Evolutionary conservation across 1,140 invertebrate genomes (phyloP).

Genomic region (Aphelenchoides fujianensis): DNA sequence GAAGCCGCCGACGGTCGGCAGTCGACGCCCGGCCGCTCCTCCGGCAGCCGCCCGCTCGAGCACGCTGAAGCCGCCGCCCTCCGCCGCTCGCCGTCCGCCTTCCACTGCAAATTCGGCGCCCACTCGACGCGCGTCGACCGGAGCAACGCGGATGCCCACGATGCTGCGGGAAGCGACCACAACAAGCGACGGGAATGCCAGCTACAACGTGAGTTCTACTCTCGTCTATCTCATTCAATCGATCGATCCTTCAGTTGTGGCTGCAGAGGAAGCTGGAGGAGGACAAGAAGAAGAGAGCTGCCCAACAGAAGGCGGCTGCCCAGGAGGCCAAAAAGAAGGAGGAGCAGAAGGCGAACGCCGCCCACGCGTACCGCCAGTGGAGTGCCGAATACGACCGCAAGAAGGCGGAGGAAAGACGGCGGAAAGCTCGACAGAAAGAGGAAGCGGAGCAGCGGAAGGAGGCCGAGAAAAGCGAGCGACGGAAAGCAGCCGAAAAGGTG

Average conservation of each 20-base stretch:
- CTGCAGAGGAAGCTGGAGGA: neutral
- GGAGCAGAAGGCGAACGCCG: constrained; percentile 8
- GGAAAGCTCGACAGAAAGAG: neutral
- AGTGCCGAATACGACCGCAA: constrained; percentile 4
- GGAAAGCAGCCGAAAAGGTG: neutral
- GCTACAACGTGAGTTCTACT: neutral
- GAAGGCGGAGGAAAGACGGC: neutral
- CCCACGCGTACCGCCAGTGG: neutral
- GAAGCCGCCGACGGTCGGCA: no score
- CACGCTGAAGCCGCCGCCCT: no score
- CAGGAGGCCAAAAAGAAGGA: neutral
- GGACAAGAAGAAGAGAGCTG: neutral
- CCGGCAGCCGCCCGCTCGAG: no score
- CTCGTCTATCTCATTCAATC: neutral
- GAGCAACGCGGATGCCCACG: neutral
- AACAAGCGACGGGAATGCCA: neutral
- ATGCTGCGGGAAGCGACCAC: neutral
- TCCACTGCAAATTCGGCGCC: neutral
- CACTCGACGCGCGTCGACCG: neutral
- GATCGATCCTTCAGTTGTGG: constrained; percentile 14
- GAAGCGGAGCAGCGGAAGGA: neutral
- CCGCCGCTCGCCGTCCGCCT: no score
- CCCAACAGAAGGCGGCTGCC: neutral
- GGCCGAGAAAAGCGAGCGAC: constrained; percentile 15
- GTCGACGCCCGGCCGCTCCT: no score